phyloP scores from a whole-genome alignment of 2,888 invertebrate species.

The Diaprepes abbreviatus region DNA sequence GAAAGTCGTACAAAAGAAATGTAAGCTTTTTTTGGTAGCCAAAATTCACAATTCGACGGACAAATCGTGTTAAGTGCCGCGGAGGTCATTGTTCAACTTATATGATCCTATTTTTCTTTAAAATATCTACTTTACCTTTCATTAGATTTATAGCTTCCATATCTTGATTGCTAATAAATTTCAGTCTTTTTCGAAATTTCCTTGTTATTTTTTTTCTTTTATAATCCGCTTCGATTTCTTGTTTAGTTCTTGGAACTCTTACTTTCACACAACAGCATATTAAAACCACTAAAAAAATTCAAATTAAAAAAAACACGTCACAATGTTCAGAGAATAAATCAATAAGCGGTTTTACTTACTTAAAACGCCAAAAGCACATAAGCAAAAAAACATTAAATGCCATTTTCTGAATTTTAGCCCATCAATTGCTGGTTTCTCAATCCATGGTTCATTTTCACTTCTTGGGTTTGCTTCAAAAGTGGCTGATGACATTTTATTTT shows the following conservation, averaged over 20 bases:
- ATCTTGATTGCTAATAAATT: constrained; percentile 86
- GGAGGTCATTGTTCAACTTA: too few species aligned
- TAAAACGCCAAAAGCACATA: constrained; percentile 74
- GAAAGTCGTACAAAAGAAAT: too few species aligned
- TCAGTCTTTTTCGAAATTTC: constrained; percentile 85
- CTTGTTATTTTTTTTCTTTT: constrained; percentile 85
- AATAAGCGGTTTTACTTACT: constrained; percentile 66
- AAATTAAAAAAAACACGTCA: too few species aligned
- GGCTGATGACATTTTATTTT: constrained; percentile 55
- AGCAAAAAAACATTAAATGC: constrained; percentile 83
- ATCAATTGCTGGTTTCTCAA: constrained; percentile 78
- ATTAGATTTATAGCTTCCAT: constrained; percentile 87
- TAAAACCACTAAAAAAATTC: constrained; percentile 82
- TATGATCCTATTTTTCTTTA: too few species aligned
- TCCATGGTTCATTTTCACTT: constrained; percentile 72
- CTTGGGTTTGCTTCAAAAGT: constrained; percentile 65
- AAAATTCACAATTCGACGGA: too few species aligned
- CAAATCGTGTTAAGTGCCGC: too few species aligned
- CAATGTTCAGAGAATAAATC: constrained; percentile 19
- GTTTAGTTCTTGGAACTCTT: constrained; percentile 93
- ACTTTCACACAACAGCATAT: constrained; percentile 92
- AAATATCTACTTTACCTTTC: too few species aligned
- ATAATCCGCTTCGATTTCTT: constrained; percentile 95
- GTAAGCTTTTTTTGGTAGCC: too few species aligned
- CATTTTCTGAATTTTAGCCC: constrained; percentile 80